Base-by-base conservation (phyloP, 2,113 vertebrate species). In the Halichoerus grypus region DNA sequence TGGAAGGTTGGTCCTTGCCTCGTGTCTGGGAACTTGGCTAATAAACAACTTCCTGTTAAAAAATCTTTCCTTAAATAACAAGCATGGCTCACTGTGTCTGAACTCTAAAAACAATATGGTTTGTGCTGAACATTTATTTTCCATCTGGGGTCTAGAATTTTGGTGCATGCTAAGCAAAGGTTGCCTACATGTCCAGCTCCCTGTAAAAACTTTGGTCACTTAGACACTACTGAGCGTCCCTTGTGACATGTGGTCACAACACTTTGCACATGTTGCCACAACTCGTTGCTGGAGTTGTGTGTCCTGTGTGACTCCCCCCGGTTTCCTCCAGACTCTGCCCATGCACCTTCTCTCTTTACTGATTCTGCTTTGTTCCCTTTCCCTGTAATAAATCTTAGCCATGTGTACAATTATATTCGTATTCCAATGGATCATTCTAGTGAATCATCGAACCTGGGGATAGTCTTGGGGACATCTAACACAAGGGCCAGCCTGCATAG, bases 41-140 rank as follows among this genome's bases (percentile, higher is more conserved):
- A 53, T 39, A 51, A 74, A 81, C 53, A 69, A 65, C 63, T 89
- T 90, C 72, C 90, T 46, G n/a, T 36, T 33, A 16, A 46, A 77
- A 89, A 92, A 81, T 61, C n/a, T 71, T 89, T 81, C 31, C 33
- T 90, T 86, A 81, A 88, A 76, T 89, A 36, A 22, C 6, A 87
- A 57, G 31, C 39, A 67, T 57, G 26, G 4, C n/a, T 88, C n/a
- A 24, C 36, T 19, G 53, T 76, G n/a, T 22, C 33, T 88, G 22
- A 95, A 84, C 33, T 72, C 69, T 59, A 72, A 76, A 92, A 72
- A 51, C 13, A 77, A 36, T 26, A 18, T 65, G 26, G 0, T 65
- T 67, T 72, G 16, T 93, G 55, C 21, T 84, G 69, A 91, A 94
- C n/a, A 74, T 69, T 57, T 88, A 63, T 63, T 87, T 91, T 84